Percentiles rank a stretch among this genome's conserved stretches.
These are phyloP conservation scores for Petrocephalus schoutedeni DNA, from an alignment of 2,797 vertebrate species.

Conservation along the genomic window DNA sequence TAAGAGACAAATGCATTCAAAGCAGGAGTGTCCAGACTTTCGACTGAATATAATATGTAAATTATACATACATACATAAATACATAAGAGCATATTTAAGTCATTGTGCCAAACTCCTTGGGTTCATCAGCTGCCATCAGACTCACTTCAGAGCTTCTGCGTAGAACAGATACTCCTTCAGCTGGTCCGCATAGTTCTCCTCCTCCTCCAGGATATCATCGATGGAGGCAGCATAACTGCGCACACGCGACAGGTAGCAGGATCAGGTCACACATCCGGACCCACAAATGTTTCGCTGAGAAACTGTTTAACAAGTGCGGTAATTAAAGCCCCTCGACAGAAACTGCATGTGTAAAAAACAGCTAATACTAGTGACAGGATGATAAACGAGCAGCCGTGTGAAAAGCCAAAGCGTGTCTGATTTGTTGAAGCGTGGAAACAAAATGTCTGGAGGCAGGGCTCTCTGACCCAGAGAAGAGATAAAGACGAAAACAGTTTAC, in stretches of 20 bases:
- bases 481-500: not conserved
- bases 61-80: too few species aligned
- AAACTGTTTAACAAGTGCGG: not conserved
- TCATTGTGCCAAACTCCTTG: not conserved
- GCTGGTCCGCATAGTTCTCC: conserved; percentile 91
- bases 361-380: not conserved
- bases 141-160: conserved; percentile 82
- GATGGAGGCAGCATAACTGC: conserved; percentile 86
- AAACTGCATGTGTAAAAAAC: not conserved
- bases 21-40: not conserved
- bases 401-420: not conserved
- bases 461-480: not conserved
- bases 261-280: not conserved
- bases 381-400: not conserved
- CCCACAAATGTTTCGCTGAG: not conserved
- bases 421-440: not conserved
- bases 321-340: not conserved
- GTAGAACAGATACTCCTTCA: conserved; percentile 96
- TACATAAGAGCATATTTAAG: not conserved
- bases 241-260: not conserved
- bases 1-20: not conserved
- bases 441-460: not conserved
- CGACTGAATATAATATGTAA: not conserved
- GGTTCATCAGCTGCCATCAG: not conserved
- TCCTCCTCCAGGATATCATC: conserved; percentile 96